These are phyloP conservation scores for Girardinichthys multiradiatus DNA, from an alignment of 2,113 vertebrate species.

Conservation along the genomic window DNA sequence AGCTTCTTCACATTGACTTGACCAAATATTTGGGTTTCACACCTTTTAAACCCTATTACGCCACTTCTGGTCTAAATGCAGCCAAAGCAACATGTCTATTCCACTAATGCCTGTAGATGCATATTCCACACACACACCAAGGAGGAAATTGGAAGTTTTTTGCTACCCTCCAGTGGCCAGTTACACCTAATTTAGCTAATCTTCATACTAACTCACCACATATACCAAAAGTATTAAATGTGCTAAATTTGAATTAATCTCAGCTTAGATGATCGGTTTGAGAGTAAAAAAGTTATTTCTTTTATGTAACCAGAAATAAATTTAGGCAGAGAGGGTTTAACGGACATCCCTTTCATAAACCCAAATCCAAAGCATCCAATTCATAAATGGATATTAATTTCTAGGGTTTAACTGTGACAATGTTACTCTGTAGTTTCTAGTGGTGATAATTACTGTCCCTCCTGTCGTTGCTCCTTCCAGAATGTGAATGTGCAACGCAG, in stretches of 20 bases:
- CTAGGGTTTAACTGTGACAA: too few relatives aligned
- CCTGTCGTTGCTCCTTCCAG: slow-evolving; percentile 69
- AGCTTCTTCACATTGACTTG: neutral
- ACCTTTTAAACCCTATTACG: too few relatives aligned
- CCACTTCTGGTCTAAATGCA: neutral
- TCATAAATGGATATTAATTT: neutral
- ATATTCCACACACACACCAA: neutral
- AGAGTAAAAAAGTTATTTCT: too few relatives aligned
- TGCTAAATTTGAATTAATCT: neutral
- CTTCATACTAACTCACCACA: neutral
- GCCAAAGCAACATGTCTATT: neutral
- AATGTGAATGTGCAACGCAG: slow-evolving; percentile 87
- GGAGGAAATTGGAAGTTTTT: neutral
- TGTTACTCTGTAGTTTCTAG: too few relatives aligned
- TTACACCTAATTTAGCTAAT: neutral
- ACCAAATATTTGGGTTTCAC: too few relatives aligned
- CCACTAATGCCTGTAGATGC: too few relatives aligned
- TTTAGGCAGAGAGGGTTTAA: neutral
- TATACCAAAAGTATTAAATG: neutral
- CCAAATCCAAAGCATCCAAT: too few relatives aligned
- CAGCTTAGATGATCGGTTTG: neutral
- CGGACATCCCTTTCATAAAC: neutral
- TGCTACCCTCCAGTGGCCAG: neutral
- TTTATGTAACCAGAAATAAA: neutral
- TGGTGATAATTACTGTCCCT: neutral